phyloP scores from a whole-genome alignment of 2,113 vertebrate genomes.

The Arothron firmamentum region DNA sequence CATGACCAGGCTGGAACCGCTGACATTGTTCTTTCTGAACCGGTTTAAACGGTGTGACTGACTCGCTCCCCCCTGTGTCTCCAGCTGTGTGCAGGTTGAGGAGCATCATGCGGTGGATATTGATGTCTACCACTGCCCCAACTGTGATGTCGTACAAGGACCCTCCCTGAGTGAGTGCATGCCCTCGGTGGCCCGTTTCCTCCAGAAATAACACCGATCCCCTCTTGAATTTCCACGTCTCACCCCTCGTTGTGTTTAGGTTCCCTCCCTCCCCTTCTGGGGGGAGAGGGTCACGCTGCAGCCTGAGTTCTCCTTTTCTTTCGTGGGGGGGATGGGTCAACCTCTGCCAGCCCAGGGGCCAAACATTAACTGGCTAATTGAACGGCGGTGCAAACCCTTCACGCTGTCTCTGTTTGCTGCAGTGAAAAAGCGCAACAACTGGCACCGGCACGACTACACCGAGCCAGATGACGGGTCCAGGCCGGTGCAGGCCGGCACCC shows the following conservation, averaged over 20 bases:
- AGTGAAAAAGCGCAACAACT: conserved; percentile 97
- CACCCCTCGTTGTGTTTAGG: not conserved
- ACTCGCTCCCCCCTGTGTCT: conserved; percentile 29
- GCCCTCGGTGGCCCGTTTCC: not conserved
- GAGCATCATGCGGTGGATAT: conserved; percentile 98
- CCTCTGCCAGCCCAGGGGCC: conserved; percentile 32
- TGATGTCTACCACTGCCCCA: conserved; percentile 97
- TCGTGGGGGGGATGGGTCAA: conserved; percentile 17
- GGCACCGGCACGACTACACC: conserved; percentile 97
- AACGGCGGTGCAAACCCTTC: conserved; percentile 46
- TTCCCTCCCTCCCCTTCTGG: conserved; percentile 4
- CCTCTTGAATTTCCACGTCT: conserved; percentile 17
- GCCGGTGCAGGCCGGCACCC: conserved; percentile 92
- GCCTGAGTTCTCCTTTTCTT: conserved; percentile 12
- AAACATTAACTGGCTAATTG: conserved; percentile 57
- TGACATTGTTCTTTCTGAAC: not conserved
- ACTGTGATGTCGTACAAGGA: conserved; percentile 87
- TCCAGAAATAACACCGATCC: not conserved
- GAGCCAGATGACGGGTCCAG: conserved; percentile 86
- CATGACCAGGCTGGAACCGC: not conserved
- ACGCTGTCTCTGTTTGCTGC: conserved; percentile 24
- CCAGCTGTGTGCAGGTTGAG: conserved; percentile 94
- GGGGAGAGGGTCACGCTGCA: conserved; percentile 12
- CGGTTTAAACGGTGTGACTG: no score
- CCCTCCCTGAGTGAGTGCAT: conserved; percentile 90